Evolutionary conservation across 2,888 invertebrate species (phyloP), one percentile per base, ranked within the genome.

Genomic region (Diplolepis rosae): DNA sequence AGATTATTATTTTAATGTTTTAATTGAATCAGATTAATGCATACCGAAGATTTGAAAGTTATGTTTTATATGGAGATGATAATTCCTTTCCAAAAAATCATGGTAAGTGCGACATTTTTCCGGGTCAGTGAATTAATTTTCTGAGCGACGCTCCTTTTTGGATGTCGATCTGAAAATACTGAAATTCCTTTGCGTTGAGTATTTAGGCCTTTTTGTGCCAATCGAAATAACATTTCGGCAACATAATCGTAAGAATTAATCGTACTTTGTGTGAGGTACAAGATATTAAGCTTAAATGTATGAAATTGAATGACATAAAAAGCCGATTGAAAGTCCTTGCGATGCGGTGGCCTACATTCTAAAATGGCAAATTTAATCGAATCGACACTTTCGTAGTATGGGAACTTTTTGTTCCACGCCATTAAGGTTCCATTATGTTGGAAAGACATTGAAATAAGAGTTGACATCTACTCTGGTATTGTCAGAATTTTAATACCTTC

Each of bases 381-480:
- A 61, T 61, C 61, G 66, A 54, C 66, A 73, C 71, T 73, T 71
- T 65, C 45, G 54, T 69, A 66, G 67, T 70, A 70, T 61, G 61
- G 27, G 24, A 22, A 13, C 13, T 39, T 61, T 61, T 61, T 61
- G n/a, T 39, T 39, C 61, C 24, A 7, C n/a, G 1, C 24, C 24
- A 61, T 61, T 61, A 61, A 39, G 24, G 61, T 24, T 61, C 61
- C 39, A 61, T 39, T 61, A 39, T 35, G 39, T 27, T 61, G n/a
- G n/a, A 7, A 13, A 27, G 61, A 27, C 35, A 24, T 61, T 7
- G 24, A 35, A 35, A 61, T 61, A 39, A 61, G 35, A 22, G 35
- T 5, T 39, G 35, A 39, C 9, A n/a, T 61, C 24, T 39, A 9
- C 18, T 7, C 18, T 18, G 5, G 9, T 45, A n/a, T 39, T 35